Evolutionary conservation across 2,888 invertebrate species (phyloP).

Genomic region (Anodontia alba): DNA sequence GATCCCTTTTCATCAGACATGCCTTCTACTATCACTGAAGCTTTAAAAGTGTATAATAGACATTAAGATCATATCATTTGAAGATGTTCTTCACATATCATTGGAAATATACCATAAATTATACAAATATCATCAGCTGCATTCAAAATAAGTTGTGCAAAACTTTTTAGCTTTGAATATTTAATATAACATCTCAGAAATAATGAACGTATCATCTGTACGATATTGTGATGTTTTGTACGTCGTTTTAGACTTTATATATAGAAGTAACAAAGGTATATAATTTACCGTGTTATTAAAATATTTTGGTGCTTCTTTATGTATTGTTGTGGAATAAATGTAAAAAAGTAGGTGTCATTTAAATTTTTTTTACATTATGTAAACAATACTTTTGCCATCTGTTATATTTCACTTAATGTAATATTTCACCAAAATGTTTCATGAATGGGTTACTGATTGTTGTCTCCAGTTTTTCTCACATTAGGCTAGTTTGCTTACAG

Average conservation of each 20-base stretch:
- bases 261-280: not conserved
- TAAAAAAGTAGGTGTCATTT: not conserved
- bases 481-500: no score
- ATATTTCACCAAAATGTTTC: no score
- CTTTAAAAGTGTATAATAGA: not conserved
- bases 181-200: not conserved
- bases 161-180: conserved; percentile 4
- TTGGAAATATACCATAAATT: not conserved
- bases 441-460: no score
- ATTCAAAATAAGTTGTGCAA: conserved; percentile 12
- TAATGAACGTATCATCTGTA: not conserved
- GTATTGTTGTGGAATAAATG: not conserved
- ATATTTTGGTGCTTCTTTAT: not conserved
- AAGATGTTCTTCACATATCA: not conserved
- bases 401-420: no score
- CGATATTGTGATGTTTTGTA: not conserved
- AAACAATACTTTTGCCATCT: no score
- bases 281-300: not conserved
- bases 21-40: not conserved
- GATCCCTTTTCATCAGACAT: no score
- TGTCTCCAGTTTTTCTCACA: no score
- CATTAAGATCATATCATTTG: not conserved
- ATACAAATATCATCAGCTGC: conserved; percentile 11
- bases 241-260: not conserved
- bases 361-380: not conserved